These are phyloP conservation scores for Notothenia rossii DNA, from an alignment of 2,113 vertebrate genomes.

Conservation along the genomic window DNA sequence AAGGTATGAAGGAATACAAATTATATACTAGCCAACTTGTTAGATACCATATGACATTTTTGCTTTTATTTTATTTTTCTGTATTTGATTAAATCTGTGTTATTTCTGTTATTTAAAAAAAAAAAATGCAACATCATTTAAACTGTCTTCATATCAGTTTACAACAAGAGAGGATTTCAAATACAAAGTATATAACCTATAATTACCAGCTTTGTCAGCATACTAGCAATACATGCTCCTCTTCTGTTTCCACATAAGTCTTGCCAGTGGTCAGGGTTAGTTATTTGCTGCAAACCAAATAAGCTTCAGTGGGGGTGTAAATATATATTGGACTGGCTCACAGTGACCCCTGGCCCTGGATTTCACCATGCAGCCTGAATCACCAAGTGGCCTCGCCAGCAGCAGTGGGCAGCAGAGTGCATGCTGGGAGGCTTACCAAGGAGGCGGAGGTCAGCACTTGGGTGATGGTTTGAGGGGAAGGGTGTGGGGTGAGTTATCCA, in stretches of 20 bases:
- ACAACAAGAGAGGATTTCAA: background rate
- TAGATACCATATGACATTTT: too few species aligned
- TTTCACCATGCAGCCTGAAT: slow-evolving; percentile 87
- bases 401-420: slow-evolving; percentile 87
- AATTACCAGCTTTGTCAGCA: background rate
- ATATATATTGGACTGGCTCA: slow-evolving; percentile 75
- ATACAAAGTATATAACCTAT: background rate
- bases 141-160: background rate
- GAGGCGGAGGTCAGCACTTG: slow-evolving; percentile 88
- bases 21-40: too few species aligned
- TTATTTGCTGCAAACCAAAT: slow-evolving; percentile 32
- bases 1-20: background rate
- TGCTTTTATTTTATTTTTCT: background rate
- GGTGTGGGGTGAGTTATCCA: slow-evolving; percentile 85
- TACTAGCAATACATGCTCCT: background rate
- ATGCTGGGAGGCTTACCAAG: slow-evolving; percentile 87
- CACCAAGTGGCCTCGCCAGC: slow-evolving; percentile 87
- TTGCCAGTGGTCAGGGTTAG: slow-evolving; percentile 1
- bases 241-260: slow-evolving; percentile 8
- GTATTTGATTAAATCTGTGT: background rate
- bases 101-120: background rate
- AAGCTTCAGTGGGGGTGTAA: slow-evolving; percentile 43
- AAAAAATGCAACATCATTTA: background rate
- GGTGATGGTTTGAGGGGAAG: slow-evolving; percentile 83
- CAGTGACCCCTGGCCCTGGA: slow-evolving; percentile 85